These are phyloP conservation scores for Eriosoma lanigerum DNA, from an alignment of 1,140 invertebrate genomes.

Conservation along the genomic window DNA sequence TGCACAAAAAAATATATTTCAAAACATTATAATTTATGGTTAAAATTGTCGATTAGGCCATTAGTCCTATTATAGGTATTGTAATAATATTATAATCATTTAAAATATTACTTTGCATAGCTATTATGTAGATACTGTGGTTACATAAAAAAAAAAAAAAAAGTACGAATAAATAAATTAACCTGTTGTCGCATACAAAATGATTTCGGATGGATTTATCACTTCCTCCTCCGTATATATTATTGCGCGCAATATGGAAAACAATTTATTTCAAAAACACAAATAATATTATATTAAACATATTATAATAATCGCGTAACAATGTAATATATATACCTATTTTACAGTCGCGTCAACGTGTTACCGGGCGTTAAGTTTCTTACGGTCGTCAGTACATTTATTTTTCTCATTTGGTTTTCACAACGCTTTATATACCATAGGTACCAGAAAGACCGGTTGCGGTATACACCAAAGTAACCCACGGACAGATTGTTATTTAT, in stretches of 20 bases:
- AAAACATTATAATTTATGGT: too few relatives aligned
- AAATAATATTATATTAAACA: not conserved
- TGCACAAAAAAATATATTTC: too few relatives aligned
- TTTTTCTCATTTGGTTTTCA: slow-evolving; percentile 23
- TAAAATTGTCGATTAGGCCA: too few relatives aligned
- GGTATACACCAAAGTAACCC: slow-evolving; percentile 37
- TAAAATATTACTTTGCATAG: too few relatives aligned
- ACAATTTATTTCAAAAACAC: slow-evolving; percentile 21
- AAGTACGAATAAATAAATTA: not conserved
- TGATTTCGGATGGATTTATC: not conserved
- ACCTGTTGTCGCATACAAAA: not conserved
- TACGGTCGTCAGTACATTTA: not conserved
- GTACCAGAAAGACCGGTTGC: slow-evolving; percentile 47
- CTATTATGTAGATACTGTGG: too few relatives aligned
- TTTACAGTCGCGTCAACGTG: not conserved
- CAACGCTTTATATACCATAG: not conserved
- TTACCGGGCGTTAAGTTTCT: slow-evolving; percentile 10
- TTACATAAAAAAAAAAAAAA: too few relatives aligned
- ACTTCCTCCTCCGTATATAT: not conserved
- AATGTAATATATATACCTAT: slow-evolving; percentile 40
- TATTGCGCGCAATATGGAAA: not conserved
- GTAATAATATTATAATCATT: too few relatives aligned
- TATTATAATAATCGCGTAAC: slow-evolving; percentile 20
- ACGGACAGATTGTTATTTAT: slow-evolving; percentile 43
- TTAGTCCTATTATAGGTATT: too few relatives aligned